phyloP scores from a whole-genome alignment of 2,888 invertebrate genomes.

The Trachelus troglodyta region DNA sequence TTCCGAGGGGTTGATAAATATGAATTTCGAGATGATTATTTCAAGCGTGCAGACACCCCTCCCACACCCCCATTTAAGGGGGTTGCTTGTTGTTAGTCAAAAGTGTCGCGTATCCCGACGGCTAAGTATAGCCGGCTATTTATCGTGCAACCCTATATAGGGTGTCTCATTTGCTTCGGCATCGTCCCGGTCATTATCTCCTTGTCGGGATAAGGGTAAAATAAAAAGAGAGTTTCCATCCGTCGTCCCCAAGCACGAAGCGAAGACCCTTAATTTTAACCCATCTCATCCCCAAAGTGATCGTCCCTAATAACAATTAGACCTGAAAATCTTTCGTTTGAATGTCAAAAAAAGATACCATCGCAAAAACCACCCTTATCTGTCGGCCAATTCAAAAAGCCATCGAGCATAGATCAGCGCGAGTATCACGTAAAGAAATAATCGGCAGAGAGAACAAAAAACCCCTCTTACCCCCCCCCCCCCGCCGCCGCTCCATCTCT shows the following conservation, averaged over 20 bases:
- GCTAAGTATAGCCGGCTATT: not conserved
- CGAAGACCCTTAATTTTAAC: not conserved
- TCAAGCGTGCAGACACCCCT: not conserved
- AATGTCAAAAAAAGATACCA: not conserved
- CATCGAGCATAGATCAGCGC: not conserved
- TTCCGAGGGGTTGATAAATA: not conserved
- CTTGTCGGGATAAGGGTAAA: not conserved
- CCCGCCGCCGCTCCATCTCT: too few relatives aligned
- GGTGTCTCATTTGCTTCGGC: not conserved
- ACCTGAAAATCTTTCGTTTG: not conserved
- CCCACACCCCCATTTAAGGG: not conserved
- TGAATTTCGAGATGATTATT: not conserved
- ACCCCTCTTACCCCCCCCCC: too few relatives aligned
- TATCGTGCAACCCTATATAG: not conserved
- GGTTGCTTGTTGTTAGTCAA: slow-evolving; percentile 14
- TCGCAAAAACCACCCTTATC: not conserved
- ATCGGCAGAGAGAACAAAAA: not conserved
- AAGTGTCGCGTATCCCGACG: slow-evolving; percentile 19
- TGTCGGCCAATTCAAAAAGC: not conserved
- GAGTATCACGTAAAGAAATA: not conserved
- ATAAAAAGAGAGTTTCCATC: not conserved
- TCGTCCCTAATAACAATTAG: not conserved
- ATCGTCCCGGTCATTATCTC: not conserved
- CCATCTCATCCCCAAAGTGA: not conserved
- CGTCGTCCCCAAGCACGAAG: not conserved